Base-by-base conservation (phyloP, 2,888 invertebrate species). In the Noctuana brunneofusca region DNA sequence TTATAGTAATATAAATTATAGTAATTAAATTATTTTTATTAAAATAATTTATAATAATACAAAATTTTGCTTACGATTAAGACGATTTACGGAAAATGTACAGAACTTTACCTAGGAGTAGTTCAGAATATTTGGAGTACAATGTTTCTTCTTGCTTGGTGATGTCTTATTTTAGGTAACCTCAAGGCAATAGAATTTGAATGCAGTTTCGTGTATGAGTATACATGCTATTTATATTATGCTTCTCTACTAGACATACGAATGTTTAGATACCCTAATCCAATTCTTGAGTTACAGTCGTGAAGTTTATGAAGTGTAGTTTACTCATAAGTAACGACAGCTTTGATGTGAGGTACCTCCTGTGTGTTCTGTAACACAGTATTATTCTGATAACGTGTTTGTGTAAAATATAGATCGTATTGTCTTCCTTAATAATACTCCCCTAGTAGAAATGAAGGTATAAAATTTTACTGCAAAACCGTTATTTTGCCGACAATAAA, bases 401-500 rank as follows among this genome's bases (percentile, higher is more conserved):
- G 3, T 53, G 18, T 53, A 53, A n/a, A 32, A 53, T 35, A 20
- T 32, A 32, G 35, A 53, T 53, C 18, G 52, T 20, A 35, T 53
- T 53, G 52, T 53, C 52, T 53, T 32, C 35, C 32, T 20, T 53
- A 32, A 53, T 53, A 53, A 53, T 35, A 53, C 35, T n/a, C 32
- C 32, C n/a, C 12, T 6, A 53, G 8, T 20, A 32, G 14, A 16
- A 32, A 30, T 18, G 9, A 5, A 30, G 8, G 1, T 53, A 20
- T 53, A 20, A 35, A 53, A 20, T 32, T 35, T 35, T 4, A 6
- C 12, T 35, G 35, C 12, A 35, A 35, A 35, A 35, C n/a, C n/a
- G 12, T 35, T 35, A 35, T 4, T 35, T 35, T 12, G n/a, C 12
- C 12, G 12, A 35, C 35, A 35, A 35, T 35, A n/a, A 35, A 35